phyloP scores from a whole-genome alignment of 2,888 invertebrate species.

The Agrotis segetum region DNA sequence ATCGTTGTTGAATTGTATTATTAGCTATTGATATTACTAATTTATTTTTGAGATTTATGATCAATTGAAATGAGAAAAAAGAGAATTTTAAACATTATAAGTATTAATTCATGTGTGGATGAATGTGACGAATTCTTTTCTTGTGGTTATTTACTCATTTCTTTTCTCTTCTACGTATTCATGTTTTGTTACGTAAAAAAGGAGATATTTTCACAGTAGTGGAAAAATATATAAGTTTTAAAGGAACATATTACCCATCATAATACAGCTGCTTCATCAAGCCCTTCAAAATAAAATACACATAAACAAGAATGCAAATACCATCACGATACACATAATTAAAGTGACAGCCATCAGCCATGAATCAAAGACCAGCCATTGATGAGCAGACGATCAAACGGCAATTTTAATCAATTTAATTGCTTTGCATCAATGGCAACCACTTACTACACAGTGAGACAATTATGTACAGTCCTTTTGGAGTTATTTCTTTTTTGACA shows the following conservation, averaged over 20 bases:
- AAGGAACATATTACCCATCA: neutral
- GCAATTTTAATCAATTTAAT: conserved; percentile 55
- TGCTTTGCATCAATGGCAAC: conserved; percentile 42
- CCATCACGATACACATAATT: conserved; percentile 49
- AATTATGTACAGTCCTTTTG: conserved; percentile 31
- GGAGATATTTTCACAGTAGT: no score
- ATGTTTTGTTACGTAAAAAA: no score
- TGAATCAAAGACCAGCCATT: conserved; percentile 45
- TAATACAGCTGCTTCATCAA: neutral
- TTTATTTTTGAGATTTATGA: conserved; percentile 52
- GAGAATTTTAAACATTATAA: conserved; percentile 19
- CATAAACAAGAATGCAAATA: conserved; percentile 41
- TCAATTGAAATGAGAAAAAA: conserved; percentile 43
- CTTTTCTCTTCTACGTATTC: no score
- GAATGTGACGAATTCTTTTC: no score
- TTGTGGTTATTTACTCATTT: no score
- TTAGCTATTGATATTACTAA: conserved; percentile 65
- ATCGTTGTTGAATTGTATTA: conserved; percentile 67
- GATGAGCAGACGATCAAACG: conserved; percentile 35
- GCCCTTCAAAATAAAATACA: conserved; percentile 1
- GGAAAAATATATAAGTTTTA: no score
- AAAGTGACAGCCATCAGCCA: conserved; percentile 29
- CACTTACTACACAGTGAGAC: conserved; percentile 54
- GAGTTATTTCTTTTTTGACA: neutral
- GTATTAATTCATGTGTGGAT: neutral